phyloP scores from a whole-genome alignment of 2,888 invertebrate species.

The Troilus luridus region DNA sequence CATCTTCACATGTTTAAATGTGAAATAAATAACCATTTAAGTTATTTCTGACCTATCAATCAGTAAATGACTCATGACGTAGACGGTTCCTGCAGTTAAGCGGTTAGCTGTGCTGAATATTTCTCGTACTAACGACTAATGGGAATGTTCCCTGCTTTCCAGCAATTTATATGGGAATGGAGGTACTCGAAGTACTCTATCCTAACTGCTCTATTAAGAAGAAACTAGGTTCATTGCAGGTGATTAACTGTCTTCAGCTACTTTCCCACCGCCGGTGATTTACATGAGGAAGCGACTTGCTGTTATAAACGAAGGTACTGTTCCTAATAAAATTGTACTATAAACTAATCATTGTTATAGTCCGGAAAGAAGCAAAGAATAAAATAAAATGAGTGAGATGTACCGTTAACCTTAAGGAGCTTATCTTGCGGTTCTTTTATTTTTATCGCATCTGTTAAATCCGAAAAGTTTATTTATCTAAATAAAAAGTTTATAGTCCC shows the following conservation, averaged over 20 bases:
- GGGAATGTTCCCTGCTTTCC: conserved; percentile 2
- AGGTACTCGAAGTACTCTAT: neutral
- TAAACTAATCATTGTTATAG: neutral
- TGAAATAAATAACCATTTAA: neutral
- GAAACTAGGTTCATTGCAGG: conserved; percentile 14
- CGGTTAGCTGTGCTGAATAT: neutral
- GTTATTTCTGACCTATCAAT: neutral
- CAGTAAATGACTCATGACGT: neutral
- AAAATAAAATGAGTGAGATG: neutral
- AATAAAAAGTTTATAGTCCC: too few relatives aligned
- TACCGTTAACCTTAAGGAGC: neutral
- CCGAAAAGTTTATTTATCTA: neutral
- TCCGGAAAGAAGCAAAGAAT: neutral
- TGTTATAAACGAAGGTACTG: neutral
- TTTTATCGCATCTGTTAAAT: too few relatives aligned
- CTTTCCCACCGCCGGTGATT: neutral
- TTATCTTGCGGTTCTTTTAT: too few relatives aligned
- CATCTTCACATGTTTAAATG: neutral
- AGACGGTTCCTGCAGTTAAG: neutral
- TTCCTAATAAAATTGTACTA: neutral
- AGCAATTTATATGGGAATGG: conserved; percentile 12
- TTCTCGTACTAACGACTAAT: neutral
- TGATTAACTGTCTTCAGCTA: neutral
- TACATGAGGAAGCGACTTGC: neutral
- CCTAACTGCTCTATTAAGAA: neutral